These are phyloP conservation scores for Pheosia tremula DNA, from an alignment of 2,888 invertebrate genomes.

Conservation along the genomic window DNA sequence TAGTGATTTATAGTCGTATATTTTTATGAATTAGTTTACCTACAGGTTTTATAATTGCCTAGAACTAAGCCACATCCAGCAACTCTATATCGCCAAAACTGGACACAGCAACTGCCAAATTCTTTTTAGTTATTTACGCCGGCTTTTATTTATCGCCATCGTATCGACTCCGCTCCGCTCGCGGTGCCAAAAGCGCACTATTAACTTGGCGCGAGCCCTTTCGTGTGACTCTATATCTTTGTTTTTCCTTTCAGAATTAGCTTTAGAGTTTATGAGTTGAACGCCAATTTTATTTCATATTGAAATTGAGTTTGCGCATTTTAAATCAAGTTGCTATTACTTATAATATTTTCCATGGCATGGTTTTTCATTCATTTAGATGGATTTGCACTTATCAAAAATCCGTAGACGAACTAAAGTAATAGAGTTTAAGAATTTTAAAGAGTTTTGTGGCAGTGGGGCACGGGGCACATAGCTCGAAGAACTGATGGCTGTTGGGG, in stretches of 20 bases:
- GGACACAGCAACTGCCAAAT: slow-evolving; percentile 77
- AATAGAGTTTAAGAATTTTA: too few relatives aligned
- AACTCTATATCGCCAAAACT: slow-evolving; percentile 39
- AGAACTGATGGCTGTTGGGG: too few relatives aligned
- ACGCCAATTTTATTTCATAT: slow-evolving; percentile 45
- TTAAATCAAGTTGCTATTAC: too few relatives aligned
- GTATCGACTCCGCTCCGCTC: slow-evolving; percentile 68
- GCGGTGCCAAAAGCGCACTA: slow-evolving; percentile 62
- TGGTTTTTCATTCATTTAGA: too few relatives aligned
- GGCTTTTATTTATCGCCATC: slow-evolving; percentile 71
- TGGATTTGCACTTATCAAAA: too few relatives aligned
- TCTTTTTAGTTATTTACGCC: slow-evolving; percentile 79
- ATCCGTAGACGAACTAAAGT: too few relatives aligned
- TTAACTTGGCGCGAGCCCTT: slow-evolving; percentile 63
- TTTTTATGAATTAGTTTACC: not conserved
- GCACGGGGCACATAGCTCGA: too few relatives aligned
- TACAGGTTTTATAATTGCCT: too few relatives aligned
- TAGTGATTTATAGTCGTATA: too few relatives aligned
- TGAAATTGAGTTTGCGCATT: slow-evolving; percentile 31
- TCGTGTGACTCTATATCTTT: slow-evolving; percentile 56
- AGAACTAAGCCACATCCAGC: slow-evolving; percentile 49
- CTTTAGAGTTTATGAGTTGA: slow-evolving; percentile 36
- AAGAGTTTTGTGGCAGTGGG: too few relatives aligned
- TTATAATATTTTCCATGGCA: too few relatives aligned
- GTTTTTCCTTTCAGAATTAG: slow-evolving; percentile 54